These are phyloP conservation scores for Oscheius onirici DNA, from an alignment of 2,888 invertebrate genomes.

Conservation along the genomic window DNA sequence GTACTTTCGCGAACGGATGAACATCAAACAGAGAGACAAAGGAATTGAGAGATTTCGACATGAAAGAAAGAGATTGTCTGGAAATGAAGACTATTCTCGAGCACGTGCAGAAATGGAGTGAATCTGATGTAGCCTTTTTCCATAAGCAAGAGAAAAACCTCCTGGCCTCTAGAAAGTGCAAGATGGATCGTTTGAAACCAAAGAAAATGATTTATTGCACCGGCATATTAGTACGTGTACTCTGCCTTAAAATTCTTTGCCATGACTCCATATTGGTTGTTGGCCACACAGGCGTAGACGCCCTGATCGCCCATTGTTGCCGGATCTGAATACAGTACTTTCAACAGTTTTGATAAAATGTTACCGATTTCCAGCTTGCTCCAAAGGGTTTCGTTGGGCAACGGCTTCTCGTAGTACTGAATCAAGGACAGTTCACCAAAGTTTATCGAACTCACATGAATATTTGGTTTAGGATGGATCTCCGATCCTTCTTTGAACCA, in stretches of 20 bases:
- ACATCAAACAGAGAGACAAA: too few relatives aligned
- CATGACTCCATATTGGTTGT: slow-evolving; percentile 70
- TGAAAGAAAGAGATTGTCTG: too few relatives aligned
- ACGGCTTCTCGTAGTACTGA: slow-evolving; percentile 70
- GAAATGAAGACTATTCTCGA: too few relatives aligned
- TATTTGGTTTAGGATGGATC: slow-evolving; percentile 77
- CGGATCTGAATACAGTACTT: slow-evolving; percentile 53
- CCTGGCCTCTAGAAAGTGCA: too few relatives aligned
- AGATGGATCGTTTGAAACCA: too few relatives aligned
- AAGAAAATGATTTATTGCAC: too few relatives aligned
- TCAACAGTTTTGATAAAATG: background rate
- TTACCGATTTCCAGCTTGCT: slow-evolving; percentile 69
- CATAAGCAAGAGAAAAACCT: too few relatives aligned
- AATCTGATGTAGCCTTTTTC: too few relatives aligned
- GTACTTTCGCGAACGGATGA: too few relatives aligned
- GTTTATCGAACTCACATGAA: slow-evolving; percentile 57
- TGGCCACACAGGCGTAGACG: slow-evolving; percentile 69
- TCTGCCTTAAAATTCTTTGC: slow-evolving; percentile 71
- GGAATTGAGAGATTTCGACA: too few relatives aligned
- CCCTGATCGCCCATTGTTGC: slow-evolving; percentile 72
- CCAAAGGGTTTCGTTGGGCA: slow-evolving; percentile 65
- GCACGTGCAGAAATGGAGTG: too few relatives aligned
- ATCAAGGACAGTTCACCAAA: background rate
- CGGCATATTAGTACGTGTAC: slow-evolving; percentile 61
- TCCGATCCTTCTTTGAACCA: slow-evolving; percentile 96